A percentile compares a stretch with the other conserved stretches of the same genome.
phyloP scores from a whole-genome alignment of 2,888 invertebrate species.

The Horisme vitalbata region DNA sequence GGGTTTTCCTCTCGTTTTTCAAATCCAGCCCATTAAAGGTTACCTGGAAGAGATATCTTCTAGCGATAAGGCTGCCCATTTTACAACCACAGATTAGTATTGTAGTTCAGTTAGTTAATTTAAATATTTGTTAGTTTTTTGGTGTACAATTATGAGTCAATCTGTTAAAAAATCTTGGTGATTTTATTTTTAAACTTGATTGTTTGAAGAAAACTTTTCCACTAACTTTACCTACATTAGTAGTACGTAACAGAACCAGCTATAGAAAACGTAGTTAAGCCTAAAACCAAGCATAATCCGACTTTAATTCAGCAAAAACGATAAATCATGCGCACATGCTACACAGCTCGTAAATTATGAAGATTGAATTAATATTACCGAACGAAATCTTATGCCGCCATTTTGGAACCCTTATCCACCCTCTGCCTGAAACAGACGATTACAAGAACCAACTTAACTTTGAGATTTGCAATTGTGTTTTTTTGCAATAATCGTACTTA shows the following conservation, averaged over 20 bases:
- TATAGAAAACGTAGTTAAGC: not conserved
- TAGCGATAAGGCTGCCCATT: too few relatives aligned
- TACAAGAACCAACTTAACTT: constrained; percentile 60
- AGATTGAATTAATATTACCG: constrained; percentile 81
- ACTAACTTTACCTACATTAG: too few relatives aligned
- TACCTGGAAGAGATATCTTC: too few relatives aligned
- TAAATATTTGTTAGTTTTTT: too few relatives aligned
- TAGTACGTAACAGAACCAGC: not conserved
- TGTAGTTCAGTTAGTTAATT: too few relatives aligned
- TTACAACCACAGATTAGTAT: too few relatives aligned
- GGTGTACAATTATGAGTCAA: too few relatives aligned
- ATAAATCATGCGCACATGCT: constrained; percentile 75
- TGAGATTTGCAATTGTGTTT: constrained; percentile 29
- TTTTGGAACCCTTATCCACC: constrained; percentile 75
- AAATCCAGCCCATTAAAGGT: too few relatives aligned
- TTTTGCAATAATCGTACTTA: constrained; percentile 29
- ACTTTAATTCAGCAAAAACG: constrained; percentile 64
- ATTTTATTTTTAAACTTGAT: too few relatives aligned
- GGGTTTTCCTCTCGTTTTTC: too few relatives aligned
- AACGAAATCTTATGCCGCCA: constrained; percentile 81
- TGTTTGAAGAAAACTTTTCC: too few relatives aligned
- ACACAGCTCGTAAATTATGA: constrained; percentile 76
- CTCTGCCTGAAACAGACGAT: constrained; percentile 76
- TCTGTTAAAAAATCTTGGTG: too few relatives aligned
- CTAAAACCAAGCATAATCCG: constrained; percentile 38